Evolutionary conservation across 2,797 vertebrate species (phyloP), one percentile per base, ranked within the genome.

Genomic region (Anguilla pacifica): DNA sequence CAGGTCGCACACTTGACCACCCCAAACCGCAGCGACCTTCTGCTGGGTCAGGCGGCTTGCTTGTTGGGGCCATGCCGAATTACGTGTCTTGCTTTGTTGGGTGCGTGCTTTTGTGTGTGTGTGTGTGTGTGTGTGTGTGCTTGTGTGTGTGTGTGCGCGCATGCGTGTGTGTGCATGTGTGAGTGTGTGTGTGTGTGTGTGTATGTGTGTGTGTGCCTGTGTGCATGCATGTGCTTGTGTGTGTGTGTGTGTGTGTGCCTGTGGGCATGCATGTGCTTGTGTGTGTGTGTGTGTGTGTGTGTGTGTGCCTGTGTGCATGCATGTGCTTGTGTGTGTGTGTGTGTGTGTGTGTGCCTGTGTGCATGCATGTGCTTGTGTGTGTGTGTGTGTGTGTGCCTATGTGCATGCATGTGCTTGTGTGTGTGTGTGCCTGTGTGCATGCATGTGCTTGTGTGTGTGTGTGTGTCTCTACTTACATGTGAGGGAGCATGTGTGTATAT

Each of bases 61-160:
- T 43, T 61, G 57, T 22, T 59, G 28, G 35, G 55, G 57, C 55
- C 28, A 25, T 13, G 31, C 6, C 19, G 28, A 79, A 86, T 59
- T 13, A 57, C 55, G 22, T 17, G 57, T 35, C 61, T 57, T 49
- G 11, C 59, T 39, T 77, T n/a, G 55, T 53, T 79, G 57, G 46
- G 11, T 6, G 19, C 25, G 19, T 61, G 15, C 57, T 11, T 64
- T n/a, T 39, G 31, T 59, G 22, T 51, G n/a, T 31, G 61, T 51
- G 7, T 57, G 15, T 85, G 61, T 22, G 49, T 53, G 15, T 84
- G 83, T 85, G 83, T 19, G 72, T 31, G 83, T 57, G 83, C 35
- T 19, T 85, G 84, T 43, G 72, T 46, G 35, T 64, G 53, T 28
- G 53, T 46, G 61, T 35, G 13, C 6, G 17, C 35, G 72, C 53